Evolutionary conservation across 2,888 invertebrate genomes (phyloP), one percentile per base, ranked within the genome.

Genomic region (Candidula unifasciata): DNA sequence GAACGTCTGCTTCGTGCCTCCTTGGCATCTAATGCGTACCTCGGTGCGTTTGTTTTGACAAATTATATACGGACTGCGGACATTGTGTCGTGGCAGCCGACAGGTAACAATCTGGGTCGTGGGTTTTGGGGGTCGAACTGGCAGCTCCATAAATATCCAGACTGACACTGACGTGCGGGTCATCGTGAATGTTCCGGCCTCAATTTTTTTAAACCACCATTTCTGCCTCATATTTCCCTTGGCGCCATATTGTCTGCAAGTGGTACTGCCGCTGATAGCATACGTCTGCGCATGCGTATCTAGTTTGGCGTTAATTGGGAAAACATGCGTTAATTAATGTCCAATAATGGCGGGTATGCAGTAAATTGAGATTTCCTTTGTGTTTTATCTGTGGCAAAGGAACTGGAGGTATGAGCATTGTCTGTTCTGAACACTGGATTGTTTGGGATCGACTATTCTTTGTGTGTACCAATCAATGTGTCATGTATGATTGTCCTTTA

Each of bases 41-140:
- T 54, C 54, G 27, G 73, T 73, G 57, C n/a, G 21, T 77, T 77
- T 77, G 83, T 83, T 83, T 52, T 76, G 83, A 83, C 83, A 77
- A 83, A 77, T 83, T 76, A 83, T 83, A 83, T 66, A 83, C 77
- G 68, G 64, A 64, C 68, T 77, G 69, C 52, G 54, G 54, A 30
- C 68, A 80, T 54, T 80, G 80, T 80, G 69, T 6, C 69, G 54
- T 69, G 69, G 44, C 80, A 80, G 30, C 54, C 10, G 30, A 27
- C 80, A 71, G 80, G 80, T 69, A 69, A 80, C 54, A 54, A 57
- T n/a, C 80, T 8, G 10, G 24, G 13, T 33, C 24, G 30, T 44
- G 79, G 57, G 8, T 21, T 60, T 44, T 44, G 44, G 21, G 16
- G 37, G 57, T 30, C 10, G 57, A 68, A 24, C 68, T 16, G 54